Base-by-base conservation (phyloP, 2,888 invertebrate species). In the Xestoiulus laeticollis region DNA sequence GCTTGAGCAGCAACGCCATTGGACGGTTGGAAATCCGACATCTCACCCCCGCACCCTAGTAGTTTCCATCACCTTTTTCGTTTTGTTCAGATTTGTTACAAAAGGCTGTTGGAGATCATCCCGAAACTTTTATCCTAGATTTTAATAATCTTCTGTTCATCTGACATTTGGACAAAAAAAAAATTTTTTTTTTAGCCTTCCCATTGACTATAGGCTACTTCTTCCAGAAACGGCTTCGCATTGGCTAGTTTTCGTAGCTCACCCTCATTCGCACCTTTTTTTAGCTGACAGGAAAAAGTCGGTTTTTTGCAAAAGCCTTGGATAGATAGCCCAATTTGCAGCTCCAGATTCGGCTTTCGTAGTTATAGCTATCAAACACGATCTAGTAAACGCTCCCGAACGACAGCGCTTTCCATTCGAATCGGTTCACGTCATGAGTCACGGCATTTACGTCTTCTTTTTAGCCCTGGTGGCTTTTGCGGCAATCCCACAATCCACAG, bases 391-490 rank as follows among this genome's bases (percentile, higher is more conserved):
- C 48, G 48, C 10, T 48, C 48, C 14, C 12, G 16, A 59, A n/a
- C 59, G 53, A 59, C 53, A 1, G n/a, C 59, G 59, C 8, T 68
- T n/a, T 26, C 59, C 22, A 14, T 59, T 59, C n/a, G 53, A 59
- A 59, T 59, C 53, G n/a, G n/a, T 59, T 59, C n/a, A 2, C n/a
- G 59, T 68, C 59, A 68, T 68, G 59, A 68, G 10, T 22, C 59
- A 68, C 59, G 4, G 59, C 59, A 68, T 22, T 0, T 68, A 22
- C 22, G n/a, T 22, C 8, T 22, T 26, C 22, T 5, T 68, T 68
- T 68, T 68, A 68, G 22, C 59, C 59, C 59, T 68, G 59, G n/a
- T 68, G 59, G 59, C 22, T 22, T 68, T 68, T 68, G 59, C 59
- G 22, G 59, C 59, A 5, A 68, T 68, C 3, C 59, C 59, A 68